phyloP scores from a whole-genome alignment of 2,797 vertebrate species.

The Coendou prehensilis region DNA sequence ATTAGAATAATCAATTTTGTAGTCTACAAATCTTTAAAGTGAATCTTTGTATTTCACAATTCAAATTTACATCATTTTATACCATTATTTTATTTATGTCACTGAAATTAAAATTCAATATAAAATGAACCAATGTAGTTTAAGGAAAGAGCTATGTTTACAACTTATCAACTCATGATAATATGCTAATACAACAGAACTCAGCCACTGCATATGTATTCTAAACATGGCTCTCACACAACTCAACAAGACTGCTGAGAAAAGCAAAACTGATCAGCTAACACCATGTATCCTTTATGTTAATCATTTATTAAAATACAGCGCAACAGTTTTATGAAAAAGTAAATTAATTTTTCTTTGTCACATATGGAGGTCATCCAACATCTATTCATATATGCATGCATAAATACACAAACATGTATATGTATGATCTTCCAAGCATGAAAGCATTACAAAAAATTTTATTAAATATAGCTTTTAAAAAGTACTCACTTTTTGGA shows the following conservation, averaged over 20 bases:
- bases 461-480: slow-evolving; percentile 77
- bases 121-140: slow-evolving; percentile 40
- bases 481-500: slow-evolving; percentile 73
- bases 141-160: slow-evolving; percentile 61
- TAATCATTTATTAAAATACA: slow-evolving; percentile 53
- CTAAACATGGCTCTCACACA: slow-evolving; percentile 51
- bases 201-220: not conserved
- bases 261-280: slow-evolving; percentile 31
- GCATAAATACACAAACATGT: not conserved
- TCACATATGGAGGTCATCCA: slow-evolving; percentile 47
- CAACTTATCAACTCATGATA: slow-evolving; percentile 25
- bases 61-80: slow-evolving; percentile 55
- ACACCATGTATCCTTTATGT: slow-evolving; percentile 42
- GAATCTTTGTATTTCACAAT: slow-evolving; percentile 64
- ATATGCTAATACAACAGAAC: slow-evolving; percentile 48
- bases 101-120: slow-evolving; percentile 66
- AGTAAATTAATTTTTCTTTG: slow-evolving; percentile 61
- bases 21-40: slow-evolving; percentile 42
- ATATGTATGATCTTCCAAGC: slow-evolving; percentile 41
- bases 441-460: slow-evolving; percentile 55
- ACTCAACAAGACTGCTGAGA: slow-evolving; percentile 50
- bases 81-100: slow-evolving; percentile 60
- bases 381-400: not conserved
- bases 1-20: slow-evolving; percentile 7
- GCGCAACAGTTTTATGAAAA: slow-evolving; percentile 54